Conservation (phyloP, 2,797 vertebrate species). For the Echeneis naucrates region DNA sequence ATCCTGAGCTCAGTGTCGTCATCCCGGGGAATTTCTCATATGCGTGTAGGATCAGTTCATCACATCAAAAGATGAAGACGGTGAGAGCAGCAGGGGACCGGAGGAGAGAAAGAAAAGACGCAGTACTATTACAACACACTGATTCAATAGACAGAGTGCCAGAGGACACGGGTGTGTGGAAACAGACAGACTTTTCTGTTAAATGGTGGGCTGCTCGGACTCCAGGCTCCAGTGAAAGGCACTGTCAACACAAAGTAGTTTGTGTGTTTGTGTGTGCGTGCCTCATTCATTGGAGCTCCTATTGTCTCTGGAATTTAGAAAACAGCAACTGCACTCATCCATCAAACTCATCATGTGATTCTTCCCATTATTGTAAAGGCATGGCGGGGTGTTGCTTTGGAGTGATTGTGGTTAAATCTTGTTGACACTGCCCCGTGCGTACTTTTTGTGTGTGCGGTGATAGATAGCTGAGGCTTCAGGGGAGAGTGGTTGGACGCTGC, state of each 20-base stretch:
- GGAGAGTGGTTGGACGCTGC: slow-evolving; percentile 47
- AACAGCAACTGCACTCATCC: slow-evolving; percentile 54
- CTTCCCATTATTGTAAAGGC: slow-evolving; percentile 43
- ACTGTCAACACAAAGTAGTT: slow-evolving; percentile 70
- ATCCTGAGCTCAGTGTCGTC: not conserved
- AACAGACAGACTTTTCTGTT: slow-evolving; percentile 64
- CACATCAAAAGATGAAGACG: slow-evolving; percentile 3
- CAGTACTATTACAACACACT: slow-evolving; percentile 48
- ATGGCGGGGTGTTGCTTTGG: slow-evolving; percentile 48
- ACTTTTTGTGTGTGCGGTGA: slow-evolving; percentile 61
- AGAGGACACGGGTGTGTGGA: slow-evolving; percentile 63
- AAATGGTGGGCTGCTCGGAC: slow-evolving; percentile 64
- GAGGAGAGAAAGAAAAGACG: slow-evolving; percentile 20
- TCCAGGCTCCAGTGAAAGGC: slow-evolving; percentile 47
- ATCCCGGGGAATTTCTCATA: not conserved
- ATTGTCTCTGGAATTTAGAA: slow-evolving; percentile 69
- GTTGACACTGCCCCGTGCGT: slow-evolving; percentile 61
- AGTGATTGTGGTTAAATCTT: slow-evolving; percentile 49
- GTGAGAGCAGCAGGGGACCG: slow-evolving; percentile 17
- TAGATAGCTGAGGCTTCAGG: slow-evolving; percentile 68
- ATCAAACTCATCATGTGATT: slow-evolving; percentile 36
- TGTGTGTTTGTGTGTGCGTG: slow-evolving; percentile 54
- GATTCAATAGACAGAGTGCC: slow-evolving; percentile 59
- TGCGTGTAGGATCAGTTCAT: slow-evolving; percentile 17
- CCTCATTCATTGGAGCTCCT: slow-evolving; percentile 60